Evolutionary conservation across 2,797 vertebrate species (phyloP).

Genomic region (Trematomus bernacchii): DNA sequence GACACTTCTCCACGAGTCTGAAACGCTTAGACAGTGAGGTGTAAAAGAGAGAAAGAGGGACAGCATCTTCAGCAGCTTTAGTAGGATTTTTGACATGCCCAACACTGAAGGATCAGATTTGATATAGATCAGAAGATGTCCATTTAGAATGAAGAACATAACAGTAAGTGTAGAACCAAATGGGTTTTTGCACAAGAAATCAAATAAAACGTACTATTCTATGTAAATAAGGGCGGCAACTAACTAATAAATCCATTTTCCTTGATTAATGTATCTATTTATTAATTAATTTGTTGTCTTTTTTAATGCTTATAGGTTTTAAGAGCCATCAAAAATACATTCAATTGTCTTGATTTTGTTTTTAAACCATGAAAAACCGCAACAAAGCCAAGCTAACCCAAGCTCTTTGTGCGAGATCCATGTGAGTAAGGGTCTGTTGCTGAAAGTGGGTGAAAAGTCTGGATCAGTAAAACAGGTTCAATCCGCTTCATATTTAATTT

Average conservation of each 20-base stretch:
- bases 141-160: background rate
- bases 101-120: background rate
- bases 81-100: conserved; percentile 9
- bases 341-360: background rate
- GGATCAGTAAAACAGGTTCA: background rate
- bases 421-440: background rate
- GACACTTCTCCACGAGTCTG: conserved; percentile 17
- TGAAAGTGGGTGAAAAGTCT: background rate
- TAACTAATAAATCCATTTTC: background rate
- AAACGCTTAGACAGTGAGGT: conserved; percentile 10
- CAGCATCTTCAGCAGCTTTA: conserved; percentile 2
- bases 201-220: background rate
- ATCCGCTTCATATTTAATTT: conserved; percentile 1
- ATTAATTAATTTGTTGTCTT: background rate
- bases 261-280: background rate
- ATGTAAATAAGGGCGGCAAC: background rate
- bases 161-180: background rate
- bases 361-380: background rate
- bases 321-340: no score
- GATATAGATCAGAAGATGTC: background rate
- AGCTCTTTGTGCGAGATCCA: background rate
- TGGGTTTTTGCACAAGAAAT: background rate
- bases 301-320: background rate
- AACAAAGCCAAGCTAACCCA: background rate
- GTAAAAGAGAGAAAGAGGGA: background rate